Percentiles rank a stretch among this genome's conserved stretches.
phyloP scores from a whole-genome alignment of 2,113 vertebrate genomes.

The Cyanocitta stelleri region DNA sequence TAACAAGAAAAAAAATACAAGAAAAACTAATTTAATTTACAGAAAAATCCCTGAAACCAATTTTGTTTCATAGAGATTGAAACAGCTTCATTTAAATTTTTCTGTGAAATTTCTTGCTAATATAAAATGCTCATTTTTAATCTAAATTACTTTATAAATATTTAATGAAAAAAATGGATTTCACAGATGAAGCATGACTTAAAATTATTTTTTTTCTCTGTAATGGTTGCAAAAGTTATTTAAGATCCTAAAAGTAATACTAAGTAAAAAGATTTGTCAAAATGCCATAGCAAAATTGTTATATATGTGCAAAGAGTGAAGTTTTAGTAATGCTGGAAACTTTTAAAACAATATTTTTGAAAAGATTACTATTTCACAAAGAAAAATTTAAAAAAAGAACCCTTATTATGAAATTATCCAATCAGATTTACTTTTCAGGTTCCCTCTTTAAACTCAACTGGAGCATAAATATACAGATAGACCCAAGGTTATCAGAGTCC shows the following conservation, averaged over 20 bases:
- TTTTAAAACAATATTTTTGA: not conserved
- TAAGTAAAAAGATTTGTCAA: not conserved
- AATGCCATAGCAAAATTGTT: not conserved
- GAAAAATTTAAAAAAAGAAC: not conserved
- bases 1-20: not conserved
- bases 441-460: not conserved
- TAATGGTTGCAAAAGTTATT: not conserved
- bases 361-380: not conserved
- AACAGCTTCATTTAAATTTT: not conserved
- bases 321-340: not conserved
- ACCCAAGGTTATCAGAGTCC: not conserved
- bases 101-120: not conserved
- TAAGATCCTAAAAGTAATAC: not conserved
- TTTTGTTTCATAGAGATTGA: not conserved
- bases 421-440: not conserved
- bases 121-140: not conserved
- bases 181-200: not conserved
- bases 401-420: not conserved
- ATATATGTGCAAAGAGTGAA: not conserved
- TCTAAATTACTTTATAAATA: not conserved
- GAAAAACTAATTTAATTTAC: not conserved
- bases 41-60: fast-evolving
- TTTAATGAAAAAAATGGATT: not conserved
- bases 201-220: not conserved
- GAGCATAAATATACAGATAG: not conserved